Conservation (phyloP, 1,140 invertebrate species). For the Procambarus clarkii region DNA sequence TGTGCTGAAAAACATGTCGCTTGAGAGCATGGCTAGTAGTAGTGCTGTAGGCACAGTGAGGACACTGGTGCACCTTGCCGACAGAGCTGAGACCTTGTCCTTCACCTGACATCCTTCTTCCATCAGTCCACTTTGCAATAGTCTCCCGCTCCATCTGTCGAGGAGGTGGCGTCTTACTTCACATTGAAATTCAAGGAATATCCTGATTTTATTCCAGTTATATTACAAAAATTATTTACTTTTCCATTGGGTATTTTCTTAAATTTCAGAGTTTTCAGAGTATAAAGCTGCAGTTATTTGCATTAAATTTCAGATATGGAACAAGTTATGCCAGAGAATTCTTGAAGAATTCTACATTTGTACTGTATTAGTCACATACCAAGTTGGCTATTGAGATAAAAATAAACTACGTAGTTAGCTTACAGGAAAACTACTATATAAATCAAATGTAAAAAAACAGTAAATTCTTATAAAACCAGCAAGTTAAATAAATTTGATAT, state of each 20-base stretch:
- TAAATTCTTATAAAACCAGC: no score
- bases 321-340: no score
- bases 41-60: conserved; percentile 48
- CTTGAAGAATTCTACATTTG: not conserved
- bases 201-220: not conserved
- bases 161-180: conserved; percentile 48
- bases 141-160: conserved; percentile 44
- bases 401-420: no score
- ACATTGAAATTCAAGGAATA: not conserved
- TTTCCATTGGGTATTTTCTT: not conserved
- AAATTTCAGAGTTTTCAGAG: not conserved
- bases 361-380: not conserved
- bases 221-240: not conserved
- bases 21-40: conserved; percentile 21
- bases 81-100: conserved; percentile 13
- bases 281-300: no score
- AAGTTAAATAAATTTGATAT: no score
- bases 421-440: no score
- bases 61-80: conserved; percentile 48
- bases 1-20: conserved; percentile 29
- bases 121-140: conserved; percentile 24
- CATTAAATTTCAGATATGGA: no score
- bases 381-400: not conserved
- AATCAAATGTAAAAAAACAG: no score
- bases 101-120: conserved; percentile 4